Percentiles rank a stretch among this genome's conserved stretches.
These are phyloP conservation scores for Gopherus flavomarginatus DNA, from an alignment of 2,113 vertebrate genomes.

Conservation along the genomic window DNA sequence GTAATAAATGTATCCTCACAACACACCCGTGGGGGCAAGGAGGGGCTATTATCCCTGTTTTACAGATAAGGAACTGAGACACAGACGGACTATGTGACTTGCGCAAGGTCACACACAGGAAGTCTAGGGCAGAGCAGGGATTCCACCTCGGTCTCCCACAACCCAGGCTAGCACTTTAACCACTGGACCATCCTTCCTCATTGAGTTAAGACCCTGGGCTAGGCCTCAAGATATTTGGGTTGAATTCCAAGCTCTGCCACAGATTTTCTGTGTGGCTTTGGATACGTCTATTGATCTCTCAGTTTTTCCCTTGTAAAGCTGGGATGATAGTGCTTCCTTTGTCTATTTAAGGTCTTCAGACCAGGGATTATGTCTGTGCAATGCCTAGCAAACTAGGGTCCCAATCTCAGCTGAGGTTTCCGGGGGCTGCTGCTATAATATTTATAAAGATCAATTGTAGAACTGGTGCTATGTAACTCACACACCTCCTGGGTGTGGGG, in stretches of 20 bases:
- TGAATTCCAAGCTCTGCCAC: neutral
- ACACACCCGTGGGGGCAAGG: neutral
- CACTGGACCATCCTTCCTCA: neutral
- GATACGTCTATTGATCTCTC: neutral
- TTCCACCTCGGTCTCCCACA: fast-evolving
- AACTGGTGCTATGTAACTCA: neutral
- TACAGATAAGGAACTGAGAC: fast-evolving
- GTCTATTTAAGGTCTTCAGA: neutral
- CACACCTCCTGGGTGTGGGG: no score
- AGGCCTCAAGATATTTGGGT: fast-evolving
- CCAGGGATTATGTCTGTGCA: neutral
- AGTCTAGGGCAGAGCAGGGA: neutral
- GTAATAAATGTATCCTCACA: neutral
- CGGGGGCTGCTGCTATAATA: neutral
- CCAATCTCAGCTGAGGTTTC: neutral
- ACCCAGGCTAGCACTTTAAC: neutral
- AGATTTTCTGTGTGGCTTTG: neutral
- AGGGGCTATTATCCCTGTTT: neutral
- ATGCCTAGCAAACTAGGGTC: neutral
- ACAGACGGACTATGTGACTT: neutral
- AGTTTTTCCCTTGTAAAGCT: neutral
- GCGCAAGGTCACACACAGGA: neutral
- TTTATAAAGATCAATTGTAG: neutral
- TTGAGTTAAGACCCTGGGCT: neutral
- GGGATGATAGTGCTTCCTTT: fast-evolving